Evolutionary conservation across 2,113 vertebrate genomes (phyloP), one percentile per base, ranked within the genome.

Genomic region (Haliaeetus leucogaster): DNA sequence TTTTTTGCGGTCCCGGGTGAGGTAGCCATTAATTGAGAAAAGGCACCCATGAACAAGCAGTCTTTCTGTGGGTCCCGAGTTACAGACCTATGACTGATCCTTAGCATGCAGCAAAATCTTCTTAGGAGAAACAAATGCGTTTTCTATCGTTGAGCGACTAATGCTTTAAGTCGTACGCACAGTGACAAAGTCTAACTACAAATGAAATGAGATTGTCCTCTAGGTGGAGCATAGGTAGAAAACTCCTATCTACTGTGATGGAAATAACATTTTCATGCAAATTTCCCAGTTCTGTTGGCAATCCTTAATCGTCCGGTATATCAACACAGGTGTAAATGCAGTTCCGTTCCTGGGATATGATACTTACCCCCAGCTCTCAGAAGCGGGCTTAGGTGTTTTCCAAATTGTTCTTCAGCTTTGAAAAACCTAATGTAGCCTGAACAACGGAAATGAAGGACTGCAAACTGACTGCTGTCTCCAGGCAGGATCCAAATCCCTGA

Each of bases 401-500:
- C 76, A 92, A 90, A 78, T 20, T 21, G 29, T 77, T 92, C 72
- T 26, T 80, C 43, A 10, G 76, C 84, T 94, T 89, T 66, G 77
- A 73, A 66, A 93, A 93, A 18, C 71, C 62, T 86, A 34, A 47
- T 40, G 85, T 43, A 72, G 85, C 94, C 66, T 61, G 71, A 80
- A 58, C 12, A 58, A 20, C 40, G 1, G 4, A 61, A 61, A 85
- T n/a, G 79, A 77, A 89, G 90, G 58, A 13, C 53, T 90, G 63
- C 65, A 58, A 48, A 30, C 53, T 1, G 3, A 38, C 79, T 13
- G 48, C 74, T 58, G 80, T 16, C 67, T 61, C 74, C 0, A 1
- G 18, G 80, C 68, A 42, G 93, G 43, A 82, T 84, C 89, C 91
- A 56, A 72, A 72, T 76, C 88, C 89, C 88, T 0, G 1, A 47